These are phyloP conservation scores for Panopea generosa DNA, from an alignment of 2,888 invertebrate species.

Conservation along the genomic window DNA sequence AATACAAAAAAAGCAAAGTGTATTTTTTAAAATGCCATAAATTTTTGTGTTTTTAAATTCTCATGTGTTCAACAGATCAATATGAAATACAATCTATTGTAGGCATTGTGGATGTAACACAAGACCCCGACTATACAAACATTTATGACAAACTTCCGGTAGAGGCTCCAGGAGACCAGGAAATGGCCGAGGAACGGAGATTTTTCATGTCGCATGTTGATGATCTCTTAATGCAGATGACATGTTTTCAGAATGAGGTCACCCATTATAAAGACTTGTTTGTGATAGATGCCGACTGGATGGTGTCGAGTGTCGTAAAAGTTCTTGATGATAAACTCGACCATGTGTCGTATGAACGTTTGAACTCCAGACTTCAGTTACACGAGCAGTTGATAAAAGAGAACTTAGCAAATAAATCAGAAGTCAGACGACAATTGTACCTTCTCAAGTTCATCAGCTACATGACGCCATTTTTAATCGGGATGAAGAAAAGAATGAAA, in stretches of 20 bases:
- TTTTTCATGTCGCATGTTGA: constrained; percentile 84
- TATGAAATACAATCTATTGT: no score
- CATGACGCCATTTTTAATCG: constrained; percentile 83
- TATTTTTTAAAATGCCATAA: no score
- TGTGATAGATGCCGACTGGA: constrained; percentile 81
- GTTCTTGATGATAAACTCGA: constrained; percentile 81
- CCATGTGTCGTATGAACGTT: constrained; percentile 80
- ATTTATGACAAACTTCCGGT: constrained; percentile 78
- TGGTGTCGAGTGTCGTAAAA: constrained; percentile 78
- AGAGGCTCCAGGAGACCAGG: constrained; percentile 77
- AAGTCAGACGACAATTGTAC: constrained; percentile 78
- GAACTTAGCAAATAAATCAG: constrained; percentile 79
- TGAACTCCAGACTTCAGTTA: constrained; percentile 83
- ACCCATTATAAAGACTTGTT: constrained; percentile 80
- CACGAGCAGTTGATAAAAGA: constrained; percentile 81
- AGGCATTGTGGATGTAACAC: constrained; percentile 83
- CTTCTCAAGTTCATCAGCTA: constrained; percentile 83
- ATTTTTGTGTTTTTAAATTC: no score
- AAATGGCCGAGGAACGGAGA: constrained; percentile 79
- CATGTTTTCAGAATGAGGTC: constrained; percentile 77
- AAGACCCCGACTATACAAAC: constrained; percentile 80
- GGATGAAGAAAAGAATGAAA: constrained; percentile 84
- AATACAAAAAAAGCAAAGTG: no score
- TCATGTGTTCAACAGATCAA: no score
- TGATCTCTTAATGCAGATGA: constrained; percentile 80